These are phyloP conservation scores for Diplazon laetatorius DNA, from an alignment of 2,888 invertebrate species.

Conservation along the genomic window DNA sequence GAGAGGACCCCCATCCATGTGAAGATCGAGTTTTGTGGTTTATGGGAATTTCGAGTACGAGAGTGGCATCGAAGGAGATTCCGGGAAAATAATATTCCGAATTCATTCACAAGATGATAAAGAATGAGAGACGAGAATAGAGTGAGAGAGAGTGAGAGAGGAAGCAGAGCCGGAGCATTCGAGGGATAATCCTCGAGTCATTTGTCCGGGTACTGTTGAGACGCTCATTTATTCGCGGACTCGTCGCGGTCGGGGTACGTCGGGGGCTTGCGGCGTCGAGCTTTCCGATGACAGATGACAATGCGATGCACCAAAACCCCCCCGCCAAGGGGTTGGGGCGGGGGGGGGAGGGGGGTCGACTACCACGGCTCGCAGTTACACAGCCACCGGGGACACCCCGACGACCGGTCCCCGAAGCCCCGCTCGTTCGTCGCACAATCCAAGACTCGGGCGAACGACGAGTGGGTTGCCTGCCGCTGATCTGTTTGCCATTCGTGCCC, in stretches of 20 bases:
- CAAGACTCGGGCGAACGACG: slow-evolving; percentile 60
- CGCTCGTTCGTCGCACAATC: slow-evolving; percentile 46
- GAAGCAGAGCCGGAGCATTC: slow-evolving; percentile 64
- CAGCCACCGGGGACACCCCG: slow-evolving; percentile 38
- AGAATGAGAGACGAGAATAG: too few relatives aligned
- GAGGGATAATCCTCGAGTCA: slow-evolving; percentile 80
- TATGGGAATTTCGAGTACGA: slow-evolving; percentile 26
- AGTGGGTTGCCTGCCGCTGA: slow-evolving; percentile 69
- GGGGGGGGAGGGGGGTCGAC: too few relatives aligned
- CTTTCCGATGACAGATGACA: slow-evolving; percentile 81
- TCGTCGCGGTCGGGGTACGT: not conserved
- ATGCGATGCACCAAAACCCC: slow-evolving; percentile 75
- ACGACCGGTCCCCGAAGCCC: slow-evolving; percentile 45
- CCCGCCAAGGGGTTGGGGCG: too few relatives aligned
- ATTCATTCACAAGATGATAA: slow-evolving; percentile 67
- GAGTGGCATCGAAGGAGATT: slow-evolving; percentile 47
- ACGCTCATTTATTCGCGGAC: slow-evolving; percentile 78
- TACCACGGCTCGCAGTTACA: slow-evolving; percentile 42
- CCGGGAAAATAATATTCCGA: slow-evolving; percentile 63
- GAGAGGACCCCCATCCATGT: too few relatives aligned
- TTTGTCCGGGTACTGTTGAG: slow-evolving; percentile 78
- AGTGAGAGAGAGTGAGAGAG: slow-evolving; percentile 55
- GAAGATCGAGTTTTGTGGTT: not conserved
- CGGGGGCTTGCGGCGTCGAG: slow-evolving; percentile 9
- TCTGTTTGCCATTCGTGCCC: slow-evolving; percentile 81